A percentile compares a stretch with the other conserved stretches of the same genome.
Evolutionary conservation across 2,113 vertebrate species (phyloP).

Genomic region (Pogonocichla stellata): DNA sequence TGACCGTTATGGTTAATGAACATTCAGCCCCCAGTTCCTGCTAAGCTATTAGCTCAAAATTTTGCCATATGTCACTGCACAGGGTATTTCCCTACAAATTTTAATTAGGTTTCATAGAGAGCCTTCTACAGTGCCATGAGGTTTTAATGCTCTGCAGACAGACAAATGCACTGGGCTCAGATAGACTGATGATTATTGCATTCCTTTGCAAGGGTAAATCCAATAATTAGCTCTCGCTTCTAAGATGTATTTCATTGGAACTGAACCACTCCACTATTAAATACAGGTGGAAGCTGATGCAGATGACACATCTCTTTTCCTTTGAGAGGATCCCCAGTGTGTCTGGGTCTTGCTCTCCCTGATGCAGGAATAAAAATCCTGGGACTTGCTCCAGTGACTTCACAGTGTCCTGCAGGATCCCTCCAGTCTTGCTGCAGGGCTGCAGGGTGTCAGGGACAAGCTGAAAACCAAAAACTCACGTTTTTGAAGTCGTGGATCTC

Average conservation of each 20-base stretch:
- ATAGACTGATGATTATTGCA: conserved; percentile 29
- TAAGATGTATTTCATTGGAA: neutral
- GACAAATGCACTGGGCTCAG: neutral
- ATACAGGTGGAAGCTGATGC: neutral
- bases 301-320: neutral
- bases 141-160: conserved; percentile 60
- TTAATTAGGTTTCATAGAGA: conserved; percentile 58
- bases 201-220: conserved; percentile 52
- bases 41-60: conserved; percentile 46
- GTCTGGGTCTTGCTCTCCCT: neutral
- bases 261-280: neutral
- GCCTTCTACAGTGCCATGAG: conserved; percentile 18
- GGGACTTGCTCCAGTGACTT: neutral
- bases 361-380: neutral
- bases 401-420: neutral
- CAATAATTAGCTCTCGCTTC: conserved; percentile 16
- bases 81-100: conserved; percentile 61
- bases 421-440: neutral
- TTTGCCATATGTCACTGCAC: conserved; percentile 48
- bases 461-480: conserved; percentile 76
- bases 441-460: neutral
- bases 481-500: conserved; percentile 97
- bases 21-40: conserved; percentile 32
- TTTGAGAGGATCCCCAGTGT: neutral
- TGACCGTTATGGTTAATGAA: conserved; percentile 56